A percentile compares a stretch with the other conserved stretches of the same genome.
These are phyloP conservation scores for Anarhynchus alexandrinus DNA, from an alignment of 2,113 vertebrate genomes.

Conservation along the genomic window DNA sequence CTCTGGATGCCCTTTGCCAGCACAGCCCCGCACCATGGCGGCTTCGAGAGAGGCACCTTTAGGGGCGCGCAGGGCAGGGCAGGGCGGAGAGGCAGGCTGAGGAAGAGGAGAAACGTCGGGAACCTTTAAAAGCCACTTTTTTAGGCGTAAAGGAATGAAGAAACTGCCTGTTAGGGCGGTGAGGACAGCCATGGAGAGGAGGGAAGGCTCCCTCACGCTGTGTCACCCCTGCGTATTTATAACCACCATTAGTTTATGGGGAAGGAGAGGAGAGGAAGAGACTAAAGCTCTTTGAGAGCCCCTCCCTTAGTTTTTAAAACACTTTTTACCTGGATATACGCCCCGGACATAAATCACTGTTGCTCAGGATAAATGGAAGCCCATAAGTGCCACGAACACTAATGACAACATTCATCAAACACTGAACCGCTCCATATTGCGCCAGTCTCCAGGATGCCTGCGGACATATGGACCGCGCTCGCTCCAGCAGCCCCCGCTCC, in stretches of 20 bases:
- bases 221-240: background rate
- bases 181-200: background rate
- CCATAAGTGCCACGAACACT: constrained; percentile 63
- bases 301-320: background rate
- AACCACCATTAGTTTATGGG: background rate
- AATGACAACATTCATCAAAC: constrained; percentile 76
- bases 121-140: background rate
- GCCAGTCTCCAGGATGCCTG: constrained; percentile 12
- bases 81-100: background rate
- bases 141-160: background rate
- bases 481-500: constrained; percentile 32
- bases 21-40: background rate
- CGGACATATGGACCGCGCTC: constrained; percentile 43
- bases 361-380: constrained; percentile 66
- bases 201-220: background rate
- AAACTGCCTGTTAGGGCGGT: background rate
- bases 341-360: constrained; percentile 66
- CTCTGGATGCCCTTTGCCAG: background rate
- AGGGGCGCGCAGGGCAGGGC: background rate
- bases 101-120: background rate
- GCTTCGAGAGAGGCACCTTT: background rate
- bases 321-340: constrained; percentile 43
- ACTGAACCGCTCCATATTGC: constrained; percentile 61
- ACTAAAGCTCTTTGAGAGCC: background rate
- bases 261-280: background rate